These are phyloP conservation scores for Sapayoa aenigma DNA, from an alignment of 2,113 vertebrate species.

Conservation along the genomic window DNA sequence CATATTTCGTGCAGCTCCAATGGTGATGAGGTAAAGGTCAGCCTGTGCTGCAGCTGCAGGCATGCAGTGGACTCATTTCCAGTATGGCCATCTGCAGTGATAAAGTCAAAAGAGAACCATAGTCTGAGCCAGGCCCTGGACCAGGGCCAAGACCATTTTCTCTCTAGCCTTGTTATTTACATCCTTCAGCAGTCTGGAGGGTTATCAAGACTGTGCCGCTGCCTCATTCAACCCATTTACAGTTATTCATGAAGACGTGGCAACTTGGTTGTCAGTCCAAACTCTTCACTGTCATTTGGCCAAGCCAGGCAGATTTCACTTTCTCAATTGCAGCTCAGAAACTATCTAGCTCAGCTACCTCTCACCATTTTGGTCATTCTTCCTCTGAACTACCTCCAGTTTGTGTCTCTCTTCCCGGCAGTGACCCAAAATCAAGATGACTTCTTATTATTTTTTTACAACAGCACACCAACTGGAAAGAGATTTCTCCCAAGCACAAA, in stretches of 20 bases:
- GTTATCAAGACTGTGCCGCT: neutral
- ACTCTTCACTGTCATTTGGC: neutral
- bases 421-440: neutral
- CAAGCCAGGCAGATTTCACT: neutral
- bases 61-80: neutral
- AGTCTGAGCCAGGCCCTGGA: neutral
- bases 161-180: neutral
- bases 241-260: neutral
- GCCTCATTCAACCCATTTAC: neutral
- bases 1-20: neutral
- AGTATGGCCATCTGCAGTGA: neutral
- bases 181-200: slow-evolving; percentile 3
- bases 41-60: neutral
- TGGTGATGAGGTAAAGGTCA: neutral
- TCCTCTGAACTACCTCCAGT: neutral
- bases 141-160: slow-evolving; percentile 11
- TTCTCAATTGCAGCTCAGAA: slow-evolving; percentile 12
- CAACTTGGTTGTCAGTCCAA: neutral
- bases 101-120: neutral
- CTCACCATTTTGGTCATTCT: slow-evolving; percentile 23
- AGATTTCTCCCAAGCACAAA: neutral
- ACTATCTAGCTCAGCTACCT: neutral
- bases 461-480: neutral
- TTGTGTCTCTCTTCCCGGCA: slow-evolving; percentile 11
- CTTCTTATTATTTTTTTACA: neutral